These are phyloP conservation scores for Paramacrobiotus metropolitanus DNA, from an alignment of 1,140 invertebrate species.

Conservation along the genomic window DNA sequence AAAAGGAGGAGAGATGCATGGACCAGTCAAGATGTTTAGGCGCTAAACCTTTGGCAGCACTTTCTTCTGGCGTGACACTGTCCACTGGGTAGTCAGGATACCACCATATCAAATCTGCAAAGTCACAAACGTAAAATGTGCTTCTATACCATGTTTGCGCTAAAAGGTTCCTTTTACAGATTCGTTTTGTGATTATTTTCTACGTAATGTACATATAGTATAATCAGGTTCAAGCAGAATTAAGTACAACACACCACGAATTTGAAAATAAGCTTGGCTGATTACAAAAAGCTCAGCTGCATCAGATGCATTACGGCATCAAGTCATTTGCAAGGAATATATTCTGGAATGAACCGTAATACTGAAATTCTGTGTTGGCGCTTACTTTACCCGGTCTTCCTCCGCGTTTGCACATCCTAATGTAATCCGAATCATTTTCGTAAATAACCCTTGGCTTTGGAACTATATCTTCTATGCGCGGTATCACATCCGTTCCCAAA, in stretches of 20 bases:
- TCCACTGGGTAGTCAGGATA: background rate
- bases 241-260: background rate
- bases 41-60: background rate
- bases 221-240: too few species aligned
- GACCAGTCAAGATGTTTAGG: background rate
- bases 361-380: too few species aligned
- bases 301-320: too few species aligned
- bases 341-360: too few species aligned
- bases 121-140: too few species aligned
- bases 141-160: too few species aligned
- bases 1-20: background rate
- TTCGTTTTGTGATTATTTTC: too few species aligned
- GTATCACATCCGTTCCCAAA: background rate
- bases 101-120: slow-evolving; percentile 2
- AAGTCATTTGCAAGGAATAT: too few species aligned
- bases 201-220: too few species aligned
- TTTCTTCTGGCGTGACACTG: background rate
- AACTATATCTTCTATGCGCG: background rate
- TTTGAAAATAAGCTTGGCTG: background rate
- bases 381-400: too few species aligned
- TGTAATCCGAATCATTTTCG: background rate
- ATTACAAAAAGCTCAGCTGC: too few species aligned
- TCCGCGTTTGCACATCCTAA: background rate
- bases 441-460: background rate
- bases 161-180: too few species aligned